Evolutionary conservation across 2,888 invertebrate genomes (phyloP).

Genomic region (Erebia aethiops): DNA sequence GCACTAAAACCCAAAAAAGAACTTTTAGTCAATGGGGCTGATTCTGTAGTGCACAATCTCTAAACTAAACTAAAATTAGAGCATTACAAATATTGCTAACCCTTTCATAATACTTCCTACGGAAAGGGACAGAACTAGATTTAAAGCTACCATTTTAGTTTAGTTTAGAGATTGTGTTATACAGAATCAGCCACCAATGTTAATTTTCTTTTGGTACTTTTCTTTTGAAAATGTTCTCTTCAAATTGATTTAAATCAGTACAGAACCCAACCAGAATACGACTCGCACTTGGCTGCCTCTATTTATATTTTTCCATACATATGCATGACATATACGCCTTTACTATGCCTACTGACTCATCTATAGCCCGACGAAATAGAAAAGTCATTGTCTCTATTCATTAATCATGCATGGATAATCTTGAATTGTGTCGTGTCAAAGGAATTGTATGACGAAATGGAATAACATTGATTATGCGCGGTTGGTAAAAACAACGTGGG

Average conservation of each 20-base stretch:
- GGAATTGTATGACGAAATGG: conserved; percentile 51
- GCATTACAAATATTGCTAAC: too few relatives aligned
- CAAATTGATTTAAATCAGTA: background rate
- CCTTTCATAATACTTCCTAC: too few relatives aligned
- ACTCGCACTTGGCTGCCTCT: background rate
- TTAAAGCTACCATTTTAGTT: too few relatives aligned
- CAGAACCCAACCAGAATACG: background rate
- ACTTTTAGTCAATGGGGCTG: too few relatives aligned
- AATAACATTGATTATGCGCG: conserved; percentile 20
- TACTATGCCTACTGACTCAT: conserved; percentile 19
- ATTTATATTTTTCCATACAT: conserved; percentile 14
- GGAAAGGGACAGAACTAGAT: too few relatives aligned
- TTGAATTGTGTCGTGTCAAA: conserved; percentile 16
- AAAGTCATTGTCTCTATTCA: conserved; percentile 10
- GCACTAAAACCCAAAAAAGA: too few relatives aligned
- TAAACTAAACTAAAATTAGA: too few relatives aligned
- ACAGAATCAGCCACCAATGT: too few relatives aligned
- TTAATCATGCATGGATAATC: conserved; percentile 5
- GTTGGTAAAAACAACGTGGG: conserved; percentile 22
- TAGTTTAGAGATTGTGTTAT: too few relatives aligned
- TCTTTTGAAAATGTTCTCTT: background rate
- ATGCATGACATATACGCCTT: conserved; percentile 15
- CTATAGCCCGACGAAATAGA: conserved; percentile 14
- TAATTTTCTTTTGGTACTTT: too few relatives aligned
- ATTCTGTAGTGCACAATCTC: too few relatives aligned